A percentile compares a stretch with the other conserved stretches of the same genome.
phyloP scores from a whole-genome alignment of 2,113 vertebrate genomes.

The Sander lucioperca region DNA sequence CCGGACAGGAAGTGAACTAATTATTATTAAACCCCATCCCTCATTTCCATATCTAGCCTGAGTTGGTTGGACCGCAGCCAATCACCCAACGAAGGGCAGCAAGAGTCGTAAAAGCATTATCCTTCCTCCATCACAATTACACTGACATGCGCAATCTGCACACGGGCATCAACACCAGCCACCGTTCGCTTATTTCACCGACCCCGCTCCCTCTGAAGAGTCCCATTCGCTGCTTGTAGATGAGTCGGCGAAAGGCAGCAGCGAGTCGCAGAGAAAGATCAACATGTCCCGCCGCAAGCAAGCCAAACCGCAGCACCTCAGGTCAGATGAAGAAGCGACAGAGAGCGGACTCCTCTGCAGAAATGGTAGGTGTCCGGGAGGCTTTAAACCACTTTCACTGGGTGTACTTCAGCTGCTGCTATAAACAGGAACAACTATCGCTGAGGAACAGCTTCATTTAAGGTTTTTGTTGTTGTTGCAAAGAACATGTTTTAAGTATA shows the following conservation, averaged over 20 bases:
- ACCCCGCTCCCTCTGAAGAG: conserved; percentile 69
- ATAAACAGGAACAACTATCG: neutral
- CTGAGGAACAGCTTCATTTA: neutral
- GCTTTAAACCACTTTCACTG: neutral
- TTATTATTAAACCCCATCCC: conserved; percentile 89
- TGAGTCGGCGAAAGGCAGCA: conserved; percentile 87
- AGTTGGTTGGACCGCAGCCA: conserved; percentile 90
- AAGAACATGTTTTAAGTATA: neutral
- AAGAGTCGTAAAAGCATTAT: conserved; percentile 91
- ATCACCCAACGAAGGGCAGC: conserved; percentile 78
- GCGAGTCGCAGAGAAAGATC: conserved; percentile 81
- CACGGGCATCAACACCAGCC: conserved; percentile 82
- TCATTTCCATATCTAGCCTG: conserved; percentile 93
- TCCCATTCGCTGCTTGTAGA: conserved; percentile 83
- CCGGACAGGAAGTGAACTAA: conserved; percentile 85
- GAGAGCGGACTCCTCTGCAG: conserved; percentile 82
- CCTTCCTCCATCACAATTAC: conserved; percentile 93
- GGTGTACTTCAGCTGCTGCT: neutral
- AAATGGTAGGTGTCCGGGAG: conserved; percentile 83
- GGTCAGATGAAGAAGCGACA: conserved; percentile 87
- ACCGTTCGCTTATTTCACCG: conserved; percentile 81
- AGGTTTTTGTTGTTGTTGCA: neutral
- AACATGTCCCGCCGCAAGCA: conserved; percentile 99
- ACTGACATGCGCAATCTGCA: conserved; percentile 93
- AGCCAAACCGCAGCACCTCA: conserved; percentile 95